Evolutionary conservation across 2,888 invertebrate species (phyloP), one percentile per base, ranked within the genome.

Genomic region (Mimumesa dahlbomi): DNA sequence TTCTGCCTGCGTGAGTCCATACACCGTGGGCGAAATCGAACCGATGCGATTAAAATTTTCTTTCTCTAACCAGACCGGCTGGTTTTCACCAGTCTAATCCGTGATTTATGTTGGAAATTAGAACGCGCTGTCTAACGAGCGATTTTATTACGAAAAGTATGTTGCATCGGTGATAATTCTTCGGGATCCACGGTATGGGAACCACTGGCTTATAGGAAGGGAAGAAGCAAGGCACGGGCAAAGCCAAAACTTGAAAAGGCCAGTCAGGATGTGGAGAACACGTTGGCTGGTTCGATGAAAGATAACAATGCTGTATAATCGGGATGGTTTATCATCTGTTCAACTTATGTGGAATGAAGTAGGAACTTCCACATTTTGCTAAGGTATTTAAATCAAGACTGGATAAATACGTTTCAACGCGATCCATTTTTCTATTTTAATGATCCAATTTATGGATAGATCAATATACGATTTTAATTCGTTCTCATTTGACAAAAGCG

Each of bases 1-100:
- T 77, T 81, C 73, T 72, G 77, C 61, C 54, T 64, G 65, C 64
- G 48, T 67, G 50, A 46, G 22, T 56, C 54, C 56, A 54, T 72
- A 67, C 61, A 22, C 34, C 21, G 45, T 49, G 19, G 38, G 48
- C 36, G 52, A 61, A 74, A 68, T 49, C 38, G 18, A 57, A 76
- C 6, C 14, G 22, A 53, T 38, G 16, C 5, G 14, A 40, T 16
- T 40, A n/a, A 4, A 34, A n/a, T 29, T 2, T 34, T n/a, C 34
- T 34, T 34, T n/a, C 11, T 11, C n/a, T 9, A n/a, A n/a, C n/a
- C n/a, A n/a, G n/a, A n/a, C n/a, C n/a, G n/a, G n/a, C n/a, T n/a
- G n/a, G n/a, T n/a, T n/a, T n/a, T n/a, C n/a, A n/a, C n/a, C n/a
- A n/a, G n/a, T n/a, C n/a, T n/a, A n/a, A n/a, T n/a, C n/a, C n/a